phyloP scores from a whole-genome alignment of 2,888 invertebrate genomes.

The Dendrolimus pini region DNA sequence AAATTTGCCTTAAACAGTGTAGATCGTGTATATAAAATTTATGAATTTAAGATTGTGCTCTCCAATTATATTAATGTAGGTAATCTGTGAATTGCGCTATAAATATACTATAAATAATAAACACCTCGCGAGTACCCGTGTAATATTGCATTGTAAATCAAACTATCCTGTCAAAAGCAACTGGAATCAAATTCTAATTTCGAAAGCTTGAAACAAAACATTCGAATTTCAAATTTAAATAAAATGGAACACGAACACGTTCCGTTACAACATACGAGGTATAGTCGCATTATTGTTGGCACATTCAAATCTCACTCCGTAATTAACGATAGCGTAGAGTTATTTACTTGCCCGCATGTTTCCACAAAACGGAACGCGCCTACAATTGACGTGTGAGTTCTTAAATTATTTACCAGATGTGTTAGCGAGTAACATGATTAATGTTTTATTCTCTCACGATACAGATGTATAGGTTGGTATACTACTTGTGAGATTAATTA shows the following conservation, averaged over 20 bases:
- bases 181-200: too few relatives aligned
- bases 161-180: too few relatives aligned
- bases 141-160: too few relatives aligned
- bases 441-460: background rate
- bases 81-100: too few relatives aligned
- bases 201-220: too few relatives aligned
- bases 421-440: background rate
- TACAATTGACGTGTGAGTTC: background rate
- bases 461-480: background rate
- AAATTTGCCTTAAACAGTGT: too few relatives aligned
- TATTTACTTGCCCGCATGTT: conserved; percentile 62
- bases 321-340: conserved; percentile 66
- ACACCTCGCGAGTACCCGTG: background rate
- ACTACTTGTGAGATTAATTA: background rate
- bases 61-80: too few relatives aligned
- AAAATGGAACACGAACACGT: background rate
- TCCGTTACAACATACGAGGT: conserved; percentile 16
- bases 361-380: background rate
- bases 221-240: too few relatives aligned
- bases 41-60: too few relatives aligned
- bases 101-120: too few relatives aligned
- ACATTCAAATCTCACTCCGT: conserved; percentile 63
- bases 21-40: too few relatives aligned
- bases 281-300: conserved; percentile 24
- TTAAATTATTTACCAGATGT: conserved; percentile 1